Evolutionary conservation across 2,797 vertebrate genomes (phyloP).

Genomic region (Melanotaenia trifasciata): DNA sequence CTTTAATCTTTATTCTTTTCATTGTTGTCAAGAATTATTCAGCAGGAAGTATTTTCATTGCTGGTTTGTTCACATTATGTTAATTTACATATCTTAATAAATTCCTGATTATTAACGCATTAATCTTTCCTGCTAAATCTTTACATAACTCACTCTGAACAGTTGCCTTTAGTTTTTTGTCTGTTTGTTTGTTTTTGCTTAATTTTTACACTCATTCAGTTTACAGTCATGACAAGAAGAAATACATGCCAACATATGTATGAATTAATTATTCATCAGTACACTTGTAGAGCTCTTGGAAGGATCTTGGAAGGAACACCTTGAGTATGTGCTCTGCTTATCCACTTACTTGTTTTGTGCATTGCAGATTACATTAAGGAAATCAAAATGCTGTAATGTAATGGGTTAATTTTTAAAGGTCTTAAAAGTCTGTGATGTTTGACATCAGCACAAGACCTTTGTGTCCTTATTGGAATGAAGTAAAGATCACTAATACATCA

Average conservation of each 20-base stretch:
- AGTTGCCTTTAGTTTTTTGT: too few species aligned
- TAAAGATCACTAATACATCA: slow-evolving; percentile 58
- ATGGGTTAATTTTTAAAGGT: slow-evolving; percentile 46
- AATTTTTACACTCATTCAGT: slow-evolving; percentile 26
- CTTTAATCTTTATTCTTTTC: slow-evolving; percentile 3
- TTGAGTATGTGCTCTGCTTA: slow-evolving; percentile 5
- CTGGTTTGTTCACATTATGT: neutral
- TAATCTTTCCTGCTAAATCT: too few species aligned
- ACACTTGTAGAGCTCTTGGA: slow-evolving; percentile 20
- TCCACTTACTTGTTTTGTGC: slow-evolving; percentile 31
- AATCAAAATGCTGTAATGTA: slow-evolving; percentile 35
- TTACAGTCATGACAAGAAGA: slow-evolving; percentile 36
- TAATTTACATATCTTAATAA: too few species aligned
- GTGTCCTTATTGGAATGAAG: slow-evolving; percentile 57
- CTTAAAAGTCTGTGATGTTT: slow-evolving; percentile 29
- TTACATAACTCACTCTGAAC: too few species aligned
- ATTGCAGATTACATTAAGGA: slow-evolving; percentile 25
- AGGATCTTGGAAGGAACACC: slow-evolving; percentile 15
- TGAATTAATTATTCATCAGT: slow-evolving; percentile 64
- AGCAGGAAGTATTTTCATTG: neutral
- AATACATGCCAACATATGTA: slow-evolving; percentile 47
- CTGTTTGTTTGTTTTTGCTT: slow-evolving; percentile 16
- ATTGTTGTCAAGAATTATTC: neutral
- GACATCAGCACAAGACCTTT: slow-evolving; percentile 56
- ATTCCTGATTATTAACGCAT: too few species aligned